Percentiles rank a stretch among this genome's conserved stretches.
Evolutionary conservation across 2,113 vertebrate genomes (phyloP).

Genomic region (Sinocyclocheilus anshuiensis): DNA sequence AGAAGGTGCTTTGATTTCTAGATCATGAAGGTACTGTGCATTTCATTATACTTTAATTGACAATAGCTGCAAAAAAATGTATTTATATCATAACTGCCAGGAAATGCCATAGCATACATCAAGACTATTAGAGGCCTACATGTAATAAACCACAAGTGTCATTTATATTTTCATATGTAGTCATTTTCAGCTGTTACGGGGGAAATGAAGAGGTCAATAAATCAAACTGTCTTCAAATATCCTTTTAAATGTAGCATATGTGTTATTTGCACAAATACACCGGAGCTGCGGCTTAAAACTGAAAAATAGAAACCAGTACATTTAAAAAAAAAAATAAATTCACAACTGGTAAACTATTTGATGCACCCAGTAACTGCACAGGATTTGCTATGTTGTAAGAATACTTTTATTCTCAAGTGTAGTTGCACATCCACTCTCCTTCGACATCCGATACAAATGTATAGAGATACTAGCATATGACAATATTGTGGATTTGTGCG

Average conservation of each 20-base stretch:
- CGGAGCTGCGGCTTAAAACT: not conserved
- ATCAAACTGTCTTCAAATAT: not conserved
- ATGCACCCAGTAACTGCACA: not conserved
- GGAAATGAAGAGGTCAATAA: conserved; percentile 50
- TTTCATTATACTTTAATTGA: conserved; percentile 34
- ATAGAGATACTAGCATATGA: conserved; percentile 81
- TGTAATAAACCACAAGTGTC: conserved; percentile 55
- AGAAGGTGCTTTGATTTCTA: conserved; percentile 56
- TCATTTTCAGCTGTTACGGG: not conserved
- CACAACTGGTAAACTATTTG: not conserved
- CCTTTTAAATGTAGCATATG: not conserved
- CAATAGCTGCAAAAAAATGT: conserved; percentile 35
- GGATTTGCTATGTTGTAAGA: conserved; percentile 72
- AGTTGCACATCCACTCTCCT: conserved; percentile 80
- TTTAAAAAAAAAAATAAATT: not conserved
- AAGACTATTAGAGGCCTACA: conserved; percentile 45
- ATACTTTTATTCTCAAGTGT: conserved; percentile 94
- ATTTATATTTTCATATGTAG: conserved; percentile 71
- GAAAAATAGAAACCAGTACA: not conserved
- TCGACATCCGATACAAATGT: conserved; percentile 81
- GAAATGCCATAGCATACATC: conserved; percentile 47
- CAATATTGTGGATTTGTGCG: conserved; percentile 67
- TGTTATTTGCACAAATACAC: not conserved
- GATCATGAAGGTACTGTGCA: conserved; percentile 64
- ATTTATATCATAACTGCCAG: conserved; percentile 29